Percentiles rank a stretch among this genome's conserved stretches.
Conservation (phyloP, 2,797 vertebrate species). For the Myripristis jacobus region DNA sequence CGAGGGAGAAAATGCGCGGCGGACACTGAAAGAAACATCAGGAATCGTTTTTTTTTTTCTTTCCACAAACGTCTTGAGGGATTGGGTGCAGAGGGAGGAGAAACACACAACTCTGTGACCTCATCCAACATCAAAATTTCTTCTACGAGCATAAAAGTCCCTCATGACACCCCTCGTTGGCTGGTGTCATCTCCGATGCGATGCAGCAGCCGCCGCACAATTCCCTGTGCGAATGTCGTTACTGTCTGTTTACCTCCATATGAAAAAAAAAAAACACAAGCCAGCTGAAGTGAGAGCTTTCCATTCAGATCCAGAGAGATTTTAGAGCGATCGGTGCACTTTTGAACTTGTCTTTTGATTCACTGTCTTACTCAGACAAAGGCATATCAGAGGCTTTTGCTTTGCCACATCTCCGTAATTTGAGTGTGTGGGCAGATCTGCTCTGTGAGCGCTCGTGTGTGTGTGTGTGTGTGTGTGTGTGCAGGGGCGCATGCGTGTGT, state of each 20-base stretch:
- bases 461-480: background rate
- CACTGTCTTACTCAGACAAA: conserved; percentile 15
- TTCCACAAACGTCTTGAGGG: conserved; percentile 14
- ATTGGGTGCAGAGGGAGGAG: conserved; percentile 29
- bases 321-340: conserved; percentile 42
- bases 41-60: conserved; percentile 26
- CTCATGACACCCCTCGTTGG: conserved; percentile 21
- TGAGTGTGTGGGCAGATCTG: conserved; percentile 4
- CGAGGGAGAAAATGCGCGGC: background rate
- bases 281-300: conserved; percentile 14
- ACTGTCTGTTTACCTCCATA: conserved; percentile 54
- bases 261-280: conserved; percentile 18
- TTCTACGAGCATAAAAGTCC: conserved; percentile 55
- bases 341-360: conserved; percentile 45
- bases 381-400: background rate
- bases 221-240: conserved; percentile 32
- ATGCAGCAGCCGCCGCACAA: conserved; percentile 20
- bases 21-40: conserved; percentile 7
- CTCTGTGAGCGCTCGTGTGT: background rate
- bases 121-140: conserved; percentile 35
- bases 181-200: conserved; percentile 46
- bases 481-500: background rate
- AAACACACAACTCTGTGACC: conserved; percentile 50
- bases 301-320: conserved; percentile 11
- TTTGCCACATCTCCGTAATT: background rate